Base-by-base conservation (phyloP, 1,140 invertebrate genomes). In the Manduca sexta region DNA sequence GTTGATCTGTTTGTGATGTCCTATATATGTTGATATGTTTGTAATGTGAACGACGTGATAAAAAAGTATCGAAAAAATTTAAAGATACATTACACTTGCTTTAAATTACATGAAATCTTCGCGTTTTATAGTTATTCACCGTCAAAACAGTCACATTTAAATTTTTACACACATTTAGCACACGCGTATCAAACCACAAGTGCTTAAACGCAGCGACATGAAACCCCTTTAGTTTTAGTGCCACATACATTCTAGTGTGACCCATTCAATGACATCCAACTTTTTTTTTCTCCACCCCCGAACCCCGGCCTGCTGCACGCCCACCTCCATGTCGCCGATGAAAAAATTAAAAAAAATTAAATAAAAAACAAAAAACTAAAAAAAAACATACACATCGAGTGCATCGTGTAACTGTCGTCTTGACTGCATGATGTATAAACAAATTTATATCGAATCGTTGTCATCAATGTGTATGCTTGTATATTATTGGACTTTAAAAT, bases 381-480 rank as follows among this genome's bases (percentile, higher is more conserved):
- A 57, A 65, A 62, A 66, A 69, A 75, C 70, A 75, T 70, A 82
- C 70, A 83, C 75, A 81, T 72, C 18, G 64, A 73, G 47, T 69
- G 77, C 77, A 83, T 82, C 78, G 80, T 82, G 78, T 77, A 56
- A 61, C 50, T 83, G 74, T 81, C 75, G 76, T 78, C 56, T 73
- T 70, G 71, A 79, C 62, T 70, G 78, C 79, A 82, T 84, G 76
- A 74, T 73, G 74, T 77, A 58, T 45, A 68, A 68, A 74, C 51
- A 49, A 65, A 61, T 60, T 60, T 56, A 55, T 69, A 65, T 64
- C 46, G 45, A 52, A 44, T 60, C 52, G 61, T 63, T 79, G 64
- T 74, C 58, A 72, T 74, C 68, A 76, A 80, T 79, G 81, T 84
- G 81, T 81, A 82, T 80, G 78, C 75, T 71, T 76, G 64, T 71